These are phyloP conservation scores for Dysidea cf. avara DNA, from an alignment of 37 sponge, comb jelly and placozoan genomes.

Conservation along the genomic window DNA sequence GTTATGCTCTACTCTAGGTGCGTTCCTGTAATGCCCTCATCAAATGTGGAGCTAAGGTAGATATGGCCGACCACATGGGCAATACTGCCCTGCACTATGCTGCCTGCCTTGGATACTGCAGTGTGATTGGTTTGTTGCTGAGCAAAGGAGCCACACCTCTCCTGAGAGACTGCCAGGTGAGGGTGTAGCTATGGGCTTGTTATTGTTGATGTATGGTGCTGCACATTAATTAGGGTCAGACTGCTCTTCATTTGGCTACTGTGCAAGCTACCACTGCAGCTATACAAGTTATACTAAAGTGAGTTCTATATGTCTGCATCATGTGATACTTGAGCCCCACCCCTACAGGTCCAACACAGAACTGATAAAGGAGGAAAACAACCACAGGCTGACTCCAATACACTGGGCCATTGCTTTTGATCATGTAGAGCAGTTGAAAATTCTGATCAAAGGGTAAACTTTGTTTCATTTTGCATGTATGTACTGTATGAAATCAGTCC, in stretches of 20 bases:
- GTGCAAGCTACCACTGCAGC: slow-evolving; percentile 35
- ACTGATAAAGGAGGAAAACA: slow-evolving; percentile 31
- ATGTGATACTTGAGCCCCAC: slow-evolving; percentile 1
- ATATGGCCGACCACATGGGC: slow-evolving; percentile 51
- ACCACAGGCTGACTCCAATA: slow-evolving; percentile 46
- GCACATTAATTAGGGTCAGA: slow-evolving; percentile 32
- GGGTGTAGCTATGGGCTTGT: neutral
- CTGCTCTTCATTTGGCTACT: slow-evolving; percentile 59
- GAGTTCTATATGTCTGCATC: neutral
- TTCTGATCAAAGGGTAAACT: slow-evolving; percentile 35
- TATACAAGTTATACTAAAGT: slow-evolving; percentile 54
- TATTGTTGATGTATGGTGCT: neutral
- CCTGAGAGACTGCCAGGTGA: slow-evolving; percentile 16
- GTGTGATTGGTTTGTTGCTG: slow-evolving; percentile 36
- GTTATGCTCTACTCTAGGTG: neutral
- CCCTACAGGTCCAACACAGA: slow-evolving; percentile 6
- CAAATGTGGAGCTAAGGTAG: slow-evolving; percentile 46
- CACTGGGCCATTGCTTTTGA: slow-evolving; percentile 73
- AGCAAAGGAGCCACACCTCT: slow-evolving; percentile 31
- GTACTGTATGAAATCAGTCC: too few species aligned
- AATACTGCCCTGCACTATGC: slow-evolving; percentile 75
- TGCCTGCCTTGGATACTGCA: slow-evolving; percentile 62
- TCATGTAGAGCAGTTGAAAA: slow-evolving; percentile 37
- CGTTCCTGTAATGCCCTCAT: slow-evolving; percentile 52
- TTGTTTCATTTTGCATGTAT: too few species aligned